A percentile compares a stretch with the other conserved stretches of the same genome.
phyloP scores from a whole-genome alignment of 1,140 invertebrate genomes.

The Stegodyphus mimosarum region DNA sequence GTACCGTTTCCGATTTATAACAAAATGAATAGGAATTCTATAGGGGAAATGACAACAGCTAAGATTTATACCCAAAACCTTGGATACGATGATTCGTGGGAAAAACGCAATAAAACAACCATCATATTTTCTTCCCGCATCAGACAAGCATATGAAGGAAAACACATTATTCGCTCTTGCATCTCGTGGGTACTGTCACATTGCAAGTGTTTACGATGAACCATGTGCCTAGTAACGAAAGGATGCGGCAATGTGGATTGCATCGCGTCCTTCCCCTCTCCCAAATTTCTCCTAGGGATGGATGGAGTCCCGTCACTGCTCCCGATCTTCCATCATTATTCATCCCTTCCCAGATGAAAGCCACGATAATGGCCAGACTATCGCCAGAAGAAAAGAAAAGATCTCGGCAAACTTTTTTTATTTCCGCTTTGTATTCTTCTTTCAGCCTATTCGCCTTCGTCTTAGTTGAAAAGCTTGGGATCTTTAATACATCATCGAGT shows the following conservation, averaged over 20 bases:
- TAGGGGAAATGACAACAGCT: too few species aligned
- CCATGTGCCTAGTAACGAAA: background rate
- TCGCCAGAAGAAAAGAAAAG: constrained; percentile 21
- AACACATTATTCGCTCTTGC: constrained; percentile 37
- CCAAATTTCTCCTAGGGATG: constrained; percentile 16
- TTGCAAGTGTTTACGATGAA: constrained; percentile 55
- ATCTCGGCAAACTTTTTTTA: background rate
- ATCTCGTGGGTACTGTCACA: constrained; percentile 41
- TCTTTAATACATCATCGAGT: too few species aligned
- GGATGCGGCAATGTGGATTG: background rate
- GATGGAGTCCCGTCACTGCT: constrained; percentile 31
- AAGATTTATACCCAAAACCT: too few species aligned
- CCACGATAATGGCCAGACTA: constrained; percentile 54
- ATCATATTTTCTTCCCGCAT: constrained; percentile 31
- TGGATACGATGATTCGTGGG: too few species aligned
- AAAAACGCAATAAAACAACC: constrained; percentile 51
- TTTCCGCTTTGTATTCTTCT: too few species aligned
- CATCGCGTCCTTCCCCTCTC: constrained; percentile 14
- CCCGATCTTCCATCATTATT: constrained; percentile 54
- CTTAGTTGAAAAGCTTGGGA: too few species aligned
- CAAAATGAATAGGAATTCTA: too few species aligned
- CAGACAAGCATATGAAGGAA: constrained; percentile 13
- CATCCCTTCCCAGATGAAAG: constrained; percentile 54
- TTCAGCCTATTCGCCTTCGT: too few species aligned
- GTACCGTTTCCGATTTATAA: too few species aligned